Percentiles rank a stretch among this genome's conserved stretches.
phyloP scores from a whole-genome alignment of 2,888 invertebrate genomes.

The Sphinx pinastri region DNA sequence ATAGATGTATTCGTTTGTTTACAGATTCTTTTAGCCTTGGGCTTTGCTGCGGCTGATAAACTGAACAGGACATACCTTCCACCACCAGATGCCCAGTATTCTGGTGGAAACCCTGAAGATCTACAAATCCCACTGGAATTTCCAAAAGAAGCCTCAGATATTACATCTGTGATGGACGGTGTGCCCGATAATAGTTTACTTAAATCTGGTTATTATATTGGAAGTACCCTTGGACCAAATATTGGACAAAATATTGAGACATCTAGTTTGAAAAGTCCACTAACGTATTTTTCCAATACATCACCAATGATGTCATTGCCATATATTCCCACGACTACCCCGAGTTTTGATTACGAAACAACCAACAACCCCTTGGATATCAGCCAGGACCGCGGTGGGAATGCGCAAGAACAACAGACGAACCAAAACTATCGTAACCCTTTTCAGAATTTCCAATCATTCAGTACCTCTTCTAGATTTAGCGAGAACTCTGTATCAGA shows the following conservation, averaged over 20 bases:
- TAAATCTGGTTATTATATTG: neutral
- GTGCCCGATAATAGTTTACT: neutral
- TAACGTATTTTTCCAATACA: neutral
- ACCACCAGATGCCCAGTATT: constrained; percentile 61
- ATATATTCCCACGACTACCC: neutral
- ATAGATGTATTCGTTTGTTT: constrained; percentile 39
- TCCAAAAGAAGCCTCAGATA: constrained; percentile 44
- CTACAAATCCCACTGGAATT: constrained; percentile 57
- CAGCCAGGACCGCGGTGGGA: neutral
- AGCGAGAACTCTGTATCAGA: neutral
- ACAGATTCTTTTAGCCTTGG: constrained; percentile 60
- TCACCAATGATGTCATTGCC: neutral
- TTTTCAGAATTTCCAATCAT: neutral
- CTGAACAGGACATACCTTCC: constrained; percentile 68
- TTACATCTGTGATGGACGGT: constrained; percentile 28
- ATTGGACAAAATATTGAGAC: neutral
- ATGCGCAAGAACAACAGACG: neutral
- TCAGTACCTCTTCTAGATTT: neutral
- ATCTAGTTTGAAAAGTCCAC: neutral
- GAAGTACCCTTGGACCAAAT: neutral
- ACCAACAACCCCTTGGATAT: neutral
- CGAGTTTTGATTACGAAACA: neutral
- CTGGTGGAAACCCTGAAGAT: constrained; percentile 61
- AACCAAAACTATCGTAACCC: neutral
- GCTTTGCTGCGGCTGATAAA: constrained; percentile 58